Evolutionary conservation across 92 coral and sea anemone genomes (phyloP), one percentile per base, ranked within the genome.

Genomic region (Zoanthus gigantus): DNA sequence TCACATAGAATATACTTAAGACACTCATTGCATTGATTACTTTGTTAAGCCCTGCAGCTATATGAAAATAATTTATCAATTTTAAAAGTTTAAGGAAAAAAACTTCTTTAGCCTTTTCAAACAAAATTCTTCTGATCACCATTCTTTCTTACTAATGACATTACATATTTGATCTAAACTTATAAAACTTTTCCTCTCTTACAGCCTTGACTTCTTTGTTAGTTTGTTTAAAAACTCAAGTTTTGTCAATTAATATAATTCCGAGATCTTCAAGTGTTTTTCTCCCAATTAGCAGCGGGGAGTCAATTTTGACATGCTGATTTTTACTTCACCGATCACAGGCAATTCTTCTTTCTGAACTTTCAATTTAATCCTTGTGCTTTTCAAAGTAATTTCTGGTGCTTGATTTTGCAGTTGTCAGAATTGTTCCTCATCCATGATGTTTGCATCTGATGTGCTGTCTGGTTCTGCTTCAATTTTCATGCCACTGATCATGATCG

Each of bases 281-380:
- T 56, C 90, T 72, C 12, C 94, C 84, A 17, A 91, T 81, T 11
- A 93, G 90, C 72, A 90, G 94, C 82, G 88, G 95, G 63, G 94
- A 93, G 93, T 92, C 89, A 79, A 92, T 83, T 92, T 92, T 29
- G 89, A 37, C 32, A 87, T 92, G 32, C 42, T 84, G 9, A 87
- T 88, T 44, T 90, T 75, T 15, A 72, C 86, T 86, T 87, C 91
- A 67, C 95, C 93, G n/a, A 92, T 61, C 68, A 89, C 86, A 50
- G 92, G 94, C 15, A 89, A 23, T 23, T 23, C 23, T 23, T 23
- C 23, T 23, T 23, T 23, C 23, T 23, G 23, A 23, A 23, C 23
- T 86, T 80, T 92, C 8, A 92, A 61, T 67, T 93, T 92, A 58
- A 89, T 76, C 73, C 68, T 88, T 6, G 95, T 81, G 30, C 47